Conservation (phyloP, 2,888 invertebrate species). For the Pyralis farinalis region DNA sequence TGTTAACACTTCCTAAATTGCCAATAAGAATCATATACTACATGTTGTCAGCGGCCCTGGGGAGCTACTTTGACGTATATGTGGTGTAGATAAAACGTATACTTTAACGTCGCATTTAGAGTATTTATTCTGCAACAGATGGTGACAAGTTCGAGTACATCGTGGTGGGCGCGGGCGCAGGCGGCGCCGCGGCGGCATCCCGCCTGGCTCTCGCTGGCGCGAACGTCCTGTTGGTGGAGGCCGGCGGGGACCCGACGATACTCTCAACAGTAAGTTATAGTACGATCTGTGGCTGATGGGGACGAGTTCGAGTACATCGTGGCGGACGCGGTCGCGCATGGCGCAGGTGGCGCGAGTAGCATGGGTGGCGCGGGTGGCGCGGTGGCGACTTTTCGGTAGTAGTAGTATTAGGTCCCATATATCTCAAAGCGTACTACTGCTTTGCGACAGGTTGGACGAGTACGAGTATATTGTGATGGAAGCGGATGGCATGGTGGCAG, state of each 20-base stretch:
- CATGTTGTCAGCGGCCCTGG: too few relatives aligned
- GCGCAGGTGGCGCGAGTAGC: conserved; percentile 34
- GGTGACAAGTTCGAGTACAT: conserved; percentile 79
- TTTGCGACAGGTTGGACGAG: conserved; percentile 36
- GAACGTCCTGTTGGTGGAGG: conserved; percentile 49
- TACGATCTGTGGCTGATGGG: conserved; percentile 34
- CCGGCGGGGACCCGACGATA: conserved; percentile 51
- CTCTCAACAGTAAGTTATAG: too few relatives aligned
- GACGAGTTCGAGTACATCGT: conserved; percentile 70
- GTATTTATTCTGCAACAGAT: too few relatives aligned
- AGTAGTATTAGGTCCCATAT: too few relatives aligned
- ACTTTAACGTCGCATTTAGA: too few relatives aligned
- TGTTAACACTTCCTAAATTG: too few relatives aligned
- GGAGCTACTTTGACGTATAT: too few relatives aligned
- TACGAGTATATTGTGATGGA: too few relatives aligned
- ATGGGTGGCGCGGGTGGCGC: conserved; percentile 48
- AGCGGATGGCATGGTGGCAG: too few relatives aligned
- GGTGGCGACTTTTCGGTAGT: conserved; percentile 42
- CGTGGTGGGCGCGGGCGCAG: conserved; percentile 71
- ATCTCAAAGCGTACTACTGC: too few relatives aligned
- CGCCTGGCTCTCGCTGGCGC: conserved; percentile 41
- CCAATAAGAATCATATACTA: too few relatives aligned
- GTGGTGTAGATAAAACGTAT: too few relatives aligned
- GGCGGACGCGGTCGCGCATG: conserved; percentile 60
- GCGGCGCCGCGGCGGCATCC: conserved; percentile 42